Evolutionary conservation across 2,888 invertebrate species (phyloP).

Genomic region (Tanypteryx hageni): DNA sequence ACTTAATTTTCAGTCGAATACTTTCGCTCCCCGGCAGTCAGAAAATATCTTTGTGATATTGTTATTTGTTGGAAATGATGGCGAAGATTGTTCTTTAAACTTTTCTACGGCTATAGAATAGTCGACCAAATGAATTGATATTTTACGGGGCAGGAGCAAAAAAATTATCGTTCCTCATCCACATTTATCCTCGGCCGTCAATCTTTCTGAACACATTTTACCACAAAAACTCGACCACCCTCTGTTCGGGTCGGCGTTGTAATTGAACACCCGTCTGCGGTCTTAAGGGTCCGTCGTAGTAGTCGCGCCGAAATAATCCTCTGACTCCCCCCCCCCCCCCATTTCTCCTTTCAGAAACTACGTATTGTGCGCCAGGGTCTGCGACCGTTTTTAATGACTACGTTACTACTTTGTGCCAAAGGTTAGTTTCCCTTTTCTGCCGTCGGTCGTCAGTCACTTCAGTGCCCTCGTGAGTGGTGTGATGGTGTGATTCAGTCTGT

Average conservation of each 20-base stretch:
- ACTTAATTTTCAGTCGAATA: too few species aligned
- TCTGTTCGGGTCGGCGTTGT: not conserved
- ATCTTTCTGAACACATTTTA: not conserved
- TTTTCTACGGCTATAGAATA: too few species aligned
- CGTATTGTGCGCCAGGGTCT: not conserved
- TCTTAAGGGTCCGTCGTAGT: not conserved
- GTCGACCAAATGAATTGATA: too few species aligned
- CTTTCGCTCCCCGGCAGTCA: too few species aligned
- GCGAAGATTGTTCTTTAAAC: too few species aligned
- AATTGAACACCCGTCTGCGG: not conserved
- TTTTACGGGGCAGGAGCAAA: too few species aligned
- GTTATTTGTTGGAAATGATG: too few species aligned
- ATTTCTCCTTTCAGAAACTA: not conserved
- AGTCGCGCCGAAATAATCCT: constrained; percentile 11
- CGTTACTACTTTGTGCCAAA: not conserved
- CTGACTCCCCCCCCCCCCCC: not conserved
- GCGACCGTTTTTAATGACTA: not conserved
- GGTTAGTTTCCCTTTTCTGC: not conserved
- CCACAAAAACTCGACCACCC: not conserved
- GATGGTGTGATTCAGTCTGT: too few species aligned
- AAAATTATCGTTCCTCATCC: not conserved
- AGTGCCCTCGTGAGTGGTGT: too few species aligned
- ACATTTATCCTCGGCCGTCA: not conserved
- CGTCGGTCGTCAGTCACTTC: too few species aligned
- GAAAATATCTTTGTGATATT: too few species aligned